These are phyloP conservation scores for Nanorana parkeri DNA, from an alignment of 2,113 vertebrate species.

Conservation along the genomic window DNA sequence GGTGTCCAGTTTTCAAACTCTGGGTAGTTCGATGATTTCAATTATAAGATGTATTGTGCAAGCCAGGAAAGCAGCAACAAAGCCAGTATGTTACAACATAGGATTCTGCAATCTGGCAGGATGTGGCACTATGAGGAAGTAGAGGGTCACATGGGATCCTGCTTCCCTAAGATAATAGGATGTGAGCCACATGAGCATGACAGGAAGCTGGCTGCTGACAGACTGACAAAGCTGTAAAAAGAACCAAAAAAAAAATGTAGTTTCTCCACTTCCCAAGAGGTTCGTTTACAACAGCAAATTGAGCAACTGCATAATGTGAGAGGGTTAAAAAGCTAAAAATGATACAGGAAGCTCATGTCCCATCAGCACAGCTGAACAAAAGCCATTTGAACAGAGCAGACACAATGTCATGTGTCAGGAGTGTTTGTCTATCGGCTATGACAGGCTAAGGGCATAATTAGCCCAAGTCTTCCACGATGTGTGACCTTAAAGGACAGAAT, in stretches of 20 bases:
- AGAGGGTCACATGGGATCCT: conserved; percentile 24
- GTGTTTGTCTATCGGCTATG: no score
- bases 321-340: background rate
- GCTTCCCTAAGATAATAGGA: conserved; percentile 43
- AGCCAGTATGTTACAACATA: conserved; percentile 1
- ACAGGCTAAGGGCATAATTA: no score
- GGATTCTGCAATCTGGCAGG: conserved; percentile 30
- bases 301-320: background rate
- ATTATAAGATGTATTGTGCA: no score
- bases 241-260: background rate
- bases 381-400: background rate
- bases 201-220: conserved; percentile 25
- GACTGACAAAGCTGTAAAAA: conserved; percentile 21
- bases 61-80: background rate
- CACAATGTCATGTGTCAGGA: no score
- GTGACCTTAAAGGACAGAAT: no score
- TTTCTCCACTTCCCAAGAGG: conserved; percentile 37
- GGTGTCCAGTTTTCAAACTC: no score
- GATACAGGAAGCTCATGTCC: background rate
- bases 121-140: conserved; percentile 38
- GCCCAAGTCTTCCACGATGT: no score
- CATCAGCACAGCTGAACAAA: background rate
- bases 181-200: conserved; percentile 5
- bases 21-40: no score
- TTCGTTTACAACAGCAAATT: conserved; percentile 1